Evolutionary conservation across 2,888 invertebrate species (phyloP).

Genomic region (Anoplius nigerrimus): DNA sequence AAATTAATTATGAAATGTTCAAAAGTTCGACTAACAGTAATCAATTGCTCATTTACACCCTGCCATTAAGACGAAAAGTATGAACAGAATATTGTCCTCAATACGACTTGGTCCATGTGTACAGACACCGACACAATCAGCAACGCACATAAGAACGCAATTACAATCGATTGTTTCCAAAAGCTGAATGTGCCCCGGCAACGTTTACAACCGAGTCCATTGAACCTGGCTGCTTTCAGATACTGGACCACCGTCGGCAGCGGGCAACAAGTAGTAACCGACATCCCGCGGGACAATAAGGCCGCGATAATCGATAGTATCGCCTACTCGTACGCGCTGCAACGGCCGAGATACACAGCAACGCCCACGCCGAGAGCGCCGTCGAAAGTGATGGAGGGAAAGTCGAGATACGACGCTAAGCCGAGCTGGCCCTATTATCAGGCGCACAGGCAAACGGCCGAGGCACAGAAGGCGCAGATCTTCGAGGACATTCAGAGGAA

Average conservation of each 20-base stretch:
- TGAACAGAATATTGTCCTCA: too few species aligned
- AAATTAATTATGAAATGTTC: too few species aligned
- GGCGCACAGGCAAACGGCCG: slow-evolving; percentile 49
- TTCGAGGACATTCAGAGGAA: slow-evolving; percentile 66
- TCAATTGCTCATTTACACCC: too few species aligned
- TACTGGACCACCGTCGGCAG: slow-evolving; percentile 64
- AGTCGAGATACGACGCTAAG: slow-evolving; percentile 33
- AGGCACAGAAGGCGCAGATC: slow-evolving; percentile 62
- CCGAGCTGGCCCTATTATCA: slow-evolving; percentile 62
- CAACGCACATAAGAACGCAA: too few species aligned
- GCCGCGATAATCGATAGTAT: slow-evolving; percentile 68
- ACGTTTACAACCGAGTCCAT: too few species aligned
- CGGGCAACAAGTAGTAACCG: slow-evolving; percentile 52
- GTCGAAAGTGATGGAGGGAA: slow-evolving; percentile 18
- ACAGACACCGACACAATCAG: too few species aligned
- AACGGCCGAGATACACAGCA: slow-evolving; percentile 54
- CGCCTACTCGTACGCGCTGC: slow-evolving; percentile 65
- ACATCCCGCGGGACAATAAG: slow-evolving; percentile 62
- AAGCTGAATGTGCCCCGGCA: too few species aligned
- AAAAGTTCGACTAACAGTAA: too few species aligned
- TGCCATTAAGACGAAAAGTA: too few species aligned
- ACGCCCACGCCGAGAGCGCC: slow-evolving; percentile 42
- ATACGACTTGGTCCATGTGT: too few species aligned
- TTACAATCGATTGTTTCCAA: too few species aligned
- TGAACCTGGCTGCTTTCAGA: slow-evolving; percentile 43